Conservation (phyloP, 2,888 invertebrate species). For the Volucella bombylans region DNA sequence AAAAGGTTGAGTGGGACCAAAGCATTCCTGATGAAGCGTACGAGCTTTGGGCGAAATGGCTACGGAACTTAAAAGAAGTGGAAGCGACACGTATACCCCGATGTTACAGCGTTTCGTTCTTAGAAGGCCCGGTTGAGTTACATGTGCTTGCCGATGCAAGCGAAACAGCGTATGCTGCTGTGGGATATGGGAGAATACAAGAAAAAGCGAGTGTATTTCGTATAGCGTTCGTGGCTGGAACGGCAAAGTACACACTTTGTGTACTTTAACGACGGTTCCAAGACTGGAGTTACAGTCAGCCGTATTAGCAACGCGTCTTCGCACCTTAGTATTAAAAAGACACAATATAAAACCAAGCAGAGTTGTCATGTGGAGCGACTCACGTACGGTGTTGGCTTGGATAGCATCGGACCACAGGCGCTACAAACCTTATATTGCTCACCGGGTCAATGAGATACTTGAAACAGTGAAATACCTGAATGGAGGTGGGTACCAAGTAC, state of each 20-base stretch:
- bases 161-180: slow-evolving; percentile 18
- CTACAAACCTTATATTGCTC: slow-evolving; percentile 74
- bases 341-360: slow-evolving; percentile 3
- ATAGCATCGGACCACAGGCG: slow-evolving; percentile 49
- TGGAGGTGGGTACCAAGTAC: background rate
- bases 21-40: slow-evolving; percentile 17
- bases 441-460: slow-evolving; percentile 48
- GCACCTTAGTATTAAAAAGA: slow-evolving; percentile 12
- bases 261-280: background rate
- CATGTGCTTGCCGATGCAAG: slow-evolving; percentile 59
- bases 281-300: slow-evolving; percentile 44
- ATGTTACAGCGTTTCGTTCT: slow-evolving; percentile 26
- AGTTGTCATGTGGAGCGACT: slow-evolving; percentile 50
- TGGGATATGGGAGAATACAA: too few species aligned
- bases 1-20: slow-evolving; percentile 68
- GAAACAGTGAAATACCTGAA: background rate
- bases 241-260: too few species aligned
- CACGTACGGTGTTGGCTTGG: slow-evolving; percentile 52
- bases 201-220: background rate
- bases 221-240: slow-evolving; percentile 32
- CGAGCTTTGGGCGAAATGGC: slow-evolving; percentile 38
- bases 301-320: slow-evolving; percentile 37
- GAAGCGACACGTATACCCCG: background rate
- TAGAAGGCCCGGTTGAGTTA: slow-evolving; percentile 19
- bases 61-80: background rate